phyloP scores from a whole-genome alignment of 2,113 vertebrate genomes.

The Megaceryle torquata region DNA sequence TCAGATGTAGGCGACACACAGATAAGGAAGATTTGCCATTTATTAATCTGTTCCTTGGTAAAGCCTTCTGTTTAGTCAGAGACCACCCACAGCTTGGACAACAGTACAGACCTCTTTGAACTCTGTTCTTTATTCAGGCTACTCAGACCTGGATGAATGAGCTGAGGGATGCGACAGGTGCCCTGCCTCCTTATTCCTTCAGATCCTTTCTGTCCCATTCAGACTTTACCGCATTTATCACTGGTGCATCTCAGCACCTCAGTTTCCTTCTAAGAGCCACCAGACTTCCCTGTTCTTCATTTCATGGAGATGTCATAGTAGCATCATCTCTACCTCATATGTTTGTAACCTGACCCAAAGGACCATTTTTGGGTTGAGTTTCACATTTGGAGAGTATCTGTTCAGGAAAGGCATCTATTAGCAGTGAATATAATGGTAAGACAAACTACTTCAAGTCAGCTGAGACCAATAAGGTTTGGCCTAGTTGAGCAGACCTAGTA shows the following conservation, averaged over 20 bases:
- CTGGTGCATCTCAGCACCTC: background rate
- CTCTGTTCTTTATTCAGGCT: background rate
- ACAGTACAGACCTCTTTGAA: background rate
- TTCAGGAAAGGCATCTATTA: background rate
- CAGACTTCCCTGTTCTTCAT: background rate
- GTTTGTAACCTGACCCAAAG: background rate
- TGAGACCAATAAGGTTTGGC: background rate
- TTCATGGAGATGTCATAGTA: background rate
- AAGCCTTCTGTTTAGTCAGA: background rate
- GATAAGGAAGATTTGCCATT: background rate
- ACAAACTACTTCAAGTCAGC: background rate
- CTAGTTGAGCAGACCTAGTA: background rate
- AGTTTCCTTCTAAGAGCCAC: background rate
- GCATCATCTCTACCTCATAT: background rate
- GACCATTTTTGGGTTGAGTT: background rate
- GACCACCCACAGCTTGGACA: background rate
- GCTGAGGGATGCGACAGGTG: background rate
- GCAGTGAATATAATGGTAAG: background rate
- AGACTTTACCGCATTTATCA: background rate
- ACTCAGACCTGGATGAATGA: background rate
- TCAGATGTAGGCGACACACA: background rate
- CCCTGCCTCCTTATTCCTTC: background rate
- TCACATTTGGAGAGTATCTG: background rate
- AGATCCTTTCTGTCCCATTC: background rate
- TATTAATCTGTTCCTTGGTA: background rate